phyloP scores from a whole-genome alignment of 2,888 invertebrate species.

The Coleophora flavipennella region DNA sequence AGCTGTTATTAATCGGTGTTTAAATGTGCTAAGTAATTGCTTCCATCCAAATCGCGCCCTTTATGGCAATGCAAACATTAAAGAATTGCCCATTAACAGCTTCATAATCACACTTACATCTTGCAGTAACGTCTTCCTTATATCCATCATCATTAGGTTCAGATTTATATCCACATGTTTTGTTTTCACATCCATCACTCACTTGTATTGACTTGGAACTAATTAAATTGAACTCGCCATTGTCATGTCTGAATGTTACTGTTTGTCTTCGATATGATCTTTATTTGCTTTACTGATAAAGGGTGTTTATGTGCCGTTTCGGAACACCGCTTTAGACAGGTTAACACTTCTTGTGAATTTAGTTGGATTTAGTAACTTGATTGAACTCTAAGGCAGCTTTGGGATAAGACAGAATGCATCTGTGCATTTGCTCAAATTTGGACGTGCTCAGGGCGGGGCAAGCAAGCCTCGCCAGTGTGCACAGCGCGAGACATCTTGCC shows the following conservation, averaged over 20 bases:
- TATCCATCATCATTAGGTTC: conserved; percentile 8
- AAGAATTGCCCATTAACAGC: conserved; percentile 25
- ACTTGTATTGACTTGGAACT: conserved; percentile 35
- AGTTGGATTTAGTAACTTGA: too few relatives aligned
- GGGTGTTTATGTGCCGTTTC: neutral
- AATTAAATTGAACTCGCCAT: conserved; percentile 46
- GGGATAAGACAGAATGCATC: too few relatives aligned
- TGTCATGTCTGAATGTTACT: conserved; percentile 39
- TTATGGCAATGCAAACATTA: conserved; percentile 23
- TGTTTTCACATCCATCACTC: neutral
- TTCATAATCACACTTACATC: conserved; percentile 8
- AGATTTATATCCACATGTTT: conserved; percentile 6
- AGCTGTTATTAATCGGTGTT: conserved; percentile 21
- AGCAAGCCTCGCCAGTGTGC: too few relatives aligned
- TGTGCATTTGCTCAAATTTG: too few relatives aligned
- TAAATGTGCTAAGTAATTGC: conserved; percentile 26
- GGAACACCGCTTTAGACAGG: neutral
- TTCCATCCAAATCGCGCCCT: conserved; percentile 2
- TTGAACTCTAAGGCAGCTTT: neutral
- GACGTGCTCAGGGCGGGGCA: too few relatives aligned
- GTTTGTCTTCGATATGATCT: conserved; percentile 36
- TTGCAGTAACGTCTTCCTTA: conserved; percentile 4
- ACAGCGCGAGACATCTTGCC: too few relatives aligned
- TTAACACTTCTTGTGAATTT: conserved; percentile 3
- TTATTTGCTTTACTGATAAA: conserved; percentile 21